Evolutionary conservation across 2,113 vertebrate genomes (phyloP), one percentile per base, ranked within the genome.

Genomic region (Sylvietta virens): DNA sequence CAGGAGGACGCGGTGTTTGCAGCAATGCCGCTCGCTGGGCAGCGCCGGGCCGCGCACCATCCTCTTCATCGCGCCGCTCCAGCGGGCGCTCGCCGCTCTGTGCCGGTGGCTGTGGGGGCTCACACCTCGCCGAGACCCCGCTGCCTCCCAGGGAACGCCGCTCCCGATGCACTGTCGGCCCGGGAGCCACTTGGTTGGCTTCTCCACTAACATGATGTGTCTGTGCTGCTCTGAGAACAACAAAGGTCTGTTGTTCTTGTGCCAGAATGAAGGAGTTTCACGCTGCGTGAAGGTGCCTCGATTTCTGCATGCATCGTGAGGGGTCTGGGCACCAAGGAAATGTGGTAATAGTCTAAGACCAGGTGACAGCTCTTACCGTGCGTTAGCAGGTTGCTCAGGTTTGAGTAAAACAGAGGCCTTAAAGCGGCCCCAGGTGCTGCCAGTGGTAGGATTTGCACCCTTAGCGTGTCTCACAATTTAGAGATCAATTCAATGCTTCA

Each of bases 101-200:
- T 0, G 44, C 2, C 6, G 8, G 54, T 3, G 47, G 23, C 6
- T 11, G 31, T 0, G 30, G 24, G 65, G 56, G 24, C 2, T 23
- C 1, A 18, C 3, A 4, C 62, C 69, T 44, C 11, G 6, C 7
- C 1, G 50, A 7, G 28, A 77, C 77, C 54, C 19, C 11, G 0
- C 45, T 19, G 54, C 45, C 39, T 27, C 7, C 3, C 78, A 1
- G 6, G 48, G 39, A 47, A 12, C 1, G 13, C 47, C 28, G 60
- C 69, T 50, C 56, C 3, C 7, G 13, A 4, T 2, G 35, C 27
- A 0, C 48, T 5, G 39, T 1, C 6, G 9, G 70, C 54, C 42
- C 61, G 10, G 57, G 26, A 53, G n/a, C 8, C 81, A 6, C 67
- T 61, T 5, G 3, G 45, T 1, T 35, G 79, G 44, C 57, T 51